Conservation (phyloP, 2,888 invertebrate genomes). For the Macrophya alboannulata region DNA sequence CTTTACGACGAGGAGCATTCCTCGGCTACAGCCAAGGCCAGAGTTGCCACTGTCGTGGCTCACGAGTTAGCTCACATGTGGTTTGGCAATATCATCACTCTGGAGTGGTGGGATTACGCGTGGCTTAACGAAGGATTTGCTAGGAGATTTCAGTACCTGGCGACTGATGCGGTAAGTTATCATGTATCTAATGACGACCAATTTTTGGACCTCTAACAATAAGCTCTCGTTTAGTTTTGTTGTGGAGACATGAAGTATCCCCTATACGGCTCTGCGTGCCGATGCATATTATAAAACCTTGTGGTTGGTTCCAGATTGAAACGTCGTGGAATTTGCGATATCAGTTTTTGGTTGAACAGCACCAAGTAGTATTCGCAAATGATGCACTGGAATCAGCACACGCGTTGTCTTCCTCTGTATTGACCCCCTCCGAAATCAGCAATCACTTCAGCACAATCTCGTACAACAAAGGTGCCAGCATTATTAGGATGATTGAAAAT, state of each 20-base stretch:
- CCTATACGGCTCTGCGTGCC: slow-evolving; percentile 59
- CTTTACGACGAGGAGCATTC: slow-evolving; percentile 78
- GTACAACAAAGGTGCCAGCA: slow-evolving; percentile 85
- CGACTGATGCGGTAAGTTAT: slow-evolving; percentile 31
- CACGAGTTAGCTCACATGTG: slow-evolving; percentile 49
- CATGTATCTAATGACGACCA: not conserved
- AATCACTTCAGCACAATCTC: slow-evolving; percentile 85
- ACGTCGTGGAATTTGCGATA: slow-evolving; percentile 84
- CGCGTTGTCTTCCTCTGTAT: slow-evolving; percentile 82
- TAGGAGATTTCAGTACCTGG: slow-evolving; percentile 36
- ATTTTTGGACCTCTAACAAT: not conserved
- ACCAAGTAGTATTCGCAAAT: slow-evolving; percentile 83
- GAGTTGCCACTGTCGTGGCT: slow-evolving; percentile 49
- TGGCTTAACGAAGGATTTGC: slow-evolving; percentile 58
- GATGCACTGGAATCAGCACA: slow-evolving; percentile 83
- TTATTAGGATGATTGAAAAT: slow-evolving; percentile 86
- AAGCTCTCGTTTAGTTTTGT: not conserved
- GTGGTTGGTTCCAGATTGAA: slow-evolving; percentile 81
- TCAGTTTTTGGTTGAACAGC: slow-evolving; percentile 86
- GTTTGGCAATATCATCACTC: slow-evolving; percentile 45
- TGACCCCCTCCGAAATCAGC: slow-evolving; percentile 82
- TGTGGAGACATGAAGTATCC: slow-evolving; percentile 70
- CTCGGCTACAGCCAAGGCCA: slow-evolving; percentile 42
- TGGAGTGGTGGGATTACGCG: slow-evolving; percentile 50
- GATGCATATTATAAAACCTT: not conserved